Base-by-base conservation (phyloP, 2,888 invertebrate genomes). In the Rhyacophila evoluta region DNA sequence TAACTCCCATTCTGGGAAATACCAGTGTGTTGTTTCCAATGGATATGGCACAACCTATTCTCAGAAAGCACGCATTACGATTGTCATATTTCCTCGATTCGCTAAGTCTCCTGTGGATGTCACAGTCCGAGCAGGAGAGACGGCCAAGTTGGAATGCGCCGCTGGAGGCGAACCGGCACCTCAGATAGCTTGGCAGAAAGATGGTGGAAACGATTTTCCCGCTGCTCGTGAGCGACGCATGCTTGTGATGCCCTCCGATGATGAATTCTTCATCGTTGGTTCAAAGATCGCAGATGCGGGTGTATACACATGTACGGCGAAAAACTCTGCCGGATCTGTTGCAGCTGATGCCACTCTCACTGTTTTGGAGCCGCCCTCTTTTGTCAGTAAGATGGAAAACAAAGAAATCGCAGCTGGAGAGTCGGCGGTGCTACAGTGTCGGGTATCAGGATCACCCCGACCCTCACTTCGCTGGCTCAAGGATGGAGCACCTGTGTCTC, bases 1-100 rank as follows among this genome's bases (percentile, higher is more conserved):
- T 74, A 93, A 96, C 87, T 90, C 92, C 55, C 94, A 97, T 86
- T 94, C 95, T 80, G 98, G 98, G 0, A 93, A 92, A 86, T 98
- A 98, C 87, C 98, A 98, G 86, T 98, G 98, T 89, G 93, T 97
- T 82, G 96, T 97, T 8, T 93, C 94, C 12, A 98, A 98, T 86
- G 92, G 92, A 82, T 97, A 94, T 88, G 98, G 98, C 4, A 94
- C 95, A 5, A 95, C 95, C 2, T 98, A 97, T 86, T 98, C 98
- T 0, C 91, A 92, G 76, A 95, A 95, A 86, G 95, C 97, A 10
- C 93, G 93, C 85, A 93, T 98, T 77, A 94, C 94, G 74, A 97
- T 98, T 83, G 93, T 95, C 82, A 94, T 97, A 81, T 96, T 94
- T 87, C 98, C 98, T 0, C 91, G 92, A 25, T 98, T 98, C 86